Conservation (phyloP, 2,888 invertebrate species). For the Bugulina stolonifera region DNA sequence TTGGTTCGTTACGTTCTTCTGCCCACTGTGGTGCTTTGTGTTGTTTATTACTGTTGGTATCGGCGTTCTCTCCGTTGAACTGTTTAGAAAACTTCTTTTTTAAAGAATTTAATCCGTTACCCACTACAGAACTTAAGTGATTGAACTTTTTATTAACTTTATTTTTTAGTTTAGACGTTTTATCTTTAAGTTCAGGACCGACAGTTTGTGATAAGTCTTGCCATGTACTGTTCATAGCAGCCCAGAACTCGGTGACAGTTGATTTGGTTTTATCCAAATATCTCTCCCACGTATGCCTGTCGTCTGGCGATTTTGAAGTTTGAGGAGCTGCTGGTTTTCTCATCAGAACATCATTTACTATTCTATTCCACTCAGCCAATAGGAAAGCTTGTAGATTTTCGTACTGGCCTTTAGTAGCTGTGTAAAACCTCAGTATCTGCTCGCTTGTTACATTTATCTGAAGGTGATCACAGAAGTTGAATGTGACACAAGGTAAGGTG, state of each 20-base stretch:
- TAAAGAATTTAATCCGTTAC: not conserved
- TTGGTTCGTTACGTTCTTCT: not conserved
- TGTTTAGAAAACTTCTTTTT: not conserved
- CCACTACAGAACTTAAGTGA: not conserved
- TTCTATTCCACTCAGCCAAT: not conserved
- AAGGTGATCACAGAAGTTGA: conserved; percentile 14
- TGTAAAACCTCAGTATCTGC: not conserved
- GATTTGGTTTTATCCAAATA: not conserved
- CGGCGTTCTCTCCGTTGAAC: not conserved
- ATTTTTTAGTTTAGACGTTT: not conserved
- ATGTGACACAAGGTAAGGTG: not conserved
- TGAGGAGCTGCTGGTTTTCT: no score
- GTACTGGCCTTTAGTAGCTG: not conserved
- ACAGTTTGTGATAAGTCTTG: not conserved
- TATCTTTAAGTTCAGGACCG: not conserved
- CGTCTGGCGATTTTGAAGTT: not conserved
- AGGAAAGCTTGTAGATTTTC: not conserved
- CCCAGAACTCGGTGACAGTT: not conserved
- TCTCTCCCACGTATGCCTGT: not conserved
- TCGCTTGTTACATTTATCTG: not conserved
- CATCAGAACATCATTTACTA: no score
- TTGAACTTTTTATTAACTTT: not conserved
- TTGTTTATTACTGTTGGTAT: not conserved
- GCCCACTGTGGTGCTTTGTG: no score
- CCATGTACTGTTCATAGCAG: not conserved